Base-by-base conservation (phyloP, 2,888 invertebrate genomes). In the Diarsia brunnea region DNA sequence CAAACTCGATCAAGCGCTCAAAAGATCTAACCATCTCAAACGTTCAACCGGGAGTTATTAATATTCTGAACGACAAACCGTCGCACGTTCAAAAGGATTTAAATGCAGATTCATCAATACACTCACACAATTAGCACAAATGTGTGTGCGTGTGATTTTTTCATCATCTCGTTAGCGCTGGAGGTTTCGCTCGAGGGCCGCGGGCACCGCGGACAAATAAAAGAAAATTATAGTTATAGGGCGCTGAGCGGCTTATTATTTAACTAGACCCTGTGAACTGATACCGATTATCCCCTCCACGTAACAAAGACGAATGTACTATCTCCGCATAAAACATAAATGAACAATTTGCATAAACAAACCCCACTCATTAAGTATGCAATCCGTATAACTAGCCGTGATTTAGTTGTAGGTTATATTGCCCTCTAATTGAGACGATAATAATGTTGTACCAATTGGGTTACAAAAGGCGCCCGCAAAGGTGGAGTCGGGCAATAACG, bases 151-250 rank as follows among this genome's bases (percentile, higher is more conserved):
- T 92, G 92, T 89, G 84, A 90, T 89, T 91, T 92, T 94, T 93
- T 91, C 90, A 88, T 83, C 89, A 88, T 92, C 94, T 96, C 95
- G 96, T 96, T 96, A 95, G 95, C 92, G 91, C 91, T 90, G 91
- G 91, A 90, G 92, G 93, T 92, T 93, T 92, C 87, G 93, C 89
- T 91, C 91, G 85, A 85, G 87, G 89, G 93, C 92, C 91, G 89
- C 92, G 92, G 93, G 90, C 91, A 86, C 88, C 78, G 91, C 93
- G 92, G 93, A 87, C 94, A 94, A 95, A 95, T 93, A 95, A 95
- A 95, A 94, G 90, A 89, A 95, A 94, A 95, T 94, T 95, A 95
- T 95, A 95, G 95, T 95, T 95, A 95, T 91, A 95, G 93, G 94
- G 93, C 93, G 91, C 92, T 90, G 89, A 90, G 91, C 93, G 94